Conservation (phyloP, 2,888 invertebrate genomes). For the Caenorhabditis angaria region DNA sequence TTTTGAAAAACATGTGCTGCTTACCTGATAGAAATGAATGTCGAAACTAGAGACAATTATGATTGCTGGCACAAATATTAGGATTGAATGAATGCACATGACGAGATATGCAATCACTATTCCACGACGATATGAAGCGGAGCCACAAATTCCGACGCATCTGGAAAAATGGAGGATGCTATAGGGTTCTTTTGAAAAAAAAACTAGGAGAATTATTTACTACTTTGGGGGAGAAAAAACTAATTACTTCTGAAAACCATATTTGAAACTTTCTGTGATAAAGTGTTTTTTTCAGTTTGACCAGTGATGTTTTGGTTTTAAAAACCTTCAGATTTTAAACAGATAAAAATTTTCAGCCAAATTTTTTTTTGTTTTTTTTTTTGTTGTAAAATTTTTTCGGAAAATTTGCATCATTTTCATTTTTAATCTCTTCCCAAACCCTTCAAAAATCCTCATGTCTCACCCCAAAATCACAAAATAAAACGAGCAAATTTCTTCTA, state of each 20-base stretch:
- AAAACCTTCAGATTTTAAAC: background rate
- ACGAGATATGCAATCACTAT: constrained; percentile 65
- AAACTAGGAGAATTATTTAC: too few species aligned
- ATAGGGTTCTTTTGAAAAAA: background rate
- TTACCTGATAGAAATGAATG: constrained; percentile 67
- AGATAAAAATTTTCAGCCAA: background rate
- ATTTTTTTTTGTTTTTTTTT: background rate
- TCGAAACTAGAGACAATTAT: constrained; percentile 66
- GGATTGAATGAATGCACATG: constrained; percentile 64
- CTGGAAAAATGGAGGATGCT: constrained; percentile 35
- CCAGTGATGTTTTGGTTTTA: background rate
- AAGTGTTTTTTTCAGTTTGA: background rate
- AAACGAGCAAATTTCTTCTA: constrained; percentile 65
- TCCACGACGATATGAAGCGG: constrained; percentile 64
- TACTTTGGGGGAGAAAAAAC: too few species aligned
- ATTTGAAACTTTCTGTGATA: background rate
- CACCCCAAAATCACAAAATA: constrained; percentile 66
- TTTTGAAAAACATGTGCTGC: background rate
- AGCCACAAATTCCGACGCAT: constrained; percentile 63
- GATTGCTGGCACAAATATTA: constrained; percentile 66
- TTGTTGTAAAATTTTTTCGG: too few species aligned
- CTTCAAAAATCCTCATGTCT: constrained; percentile 41
- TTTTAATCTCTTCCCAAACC: background rate
- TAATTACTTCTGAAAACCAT: background rate
- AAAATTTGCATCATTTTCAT: background rate